Evolutionary conservation across 2,113 vertebrate genomes (phyloP).

Genomic region (Empidonax alnorum): DNA sequence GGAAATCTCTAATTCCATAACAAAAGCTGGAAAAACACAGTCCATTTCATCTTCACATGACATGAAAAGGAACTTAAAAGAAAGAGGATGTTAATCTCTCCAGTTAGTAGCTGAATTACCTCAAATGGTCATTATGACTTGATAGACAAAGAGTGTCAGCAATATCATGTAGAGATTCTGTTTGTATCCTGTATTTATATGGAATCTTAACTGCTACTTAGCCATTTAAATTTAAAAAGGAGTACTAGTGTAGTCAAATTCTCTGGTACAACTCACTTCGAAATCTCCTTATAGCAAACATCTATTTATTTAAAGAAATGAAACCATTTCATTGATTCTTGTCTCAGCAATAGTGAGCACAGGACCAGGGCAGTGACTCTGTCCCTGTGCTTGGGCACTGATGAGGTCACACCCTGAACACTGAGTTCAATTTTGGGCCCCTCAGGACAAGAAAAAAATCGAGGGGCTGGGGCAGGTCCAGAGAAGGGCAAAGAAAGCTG

Average conservation of each 20-base stretch:
- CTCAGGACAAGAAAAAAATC: background rate
- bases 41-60: background rate
- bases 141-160: background rate
- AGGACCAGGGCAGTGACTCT: background rate
- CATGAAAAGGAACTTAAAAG: background rate
- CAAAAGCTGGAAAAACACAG: background rate
- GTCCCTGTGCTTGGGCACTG: background rate
- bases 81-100: background rate
- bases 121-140: background rate
- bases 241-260: background rate
- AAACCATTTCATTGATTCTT: background rate
- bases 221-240: background rate
- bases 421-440: background rate
- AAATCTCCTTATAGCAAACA: background rate
- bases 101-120: background rate
- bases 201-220: background rate
- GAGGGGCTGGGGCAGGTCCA: background rate
- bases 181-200: background rate
- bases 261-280: background rate
- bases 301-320: background rate
- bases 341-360: background rate
- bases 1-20: background rate
- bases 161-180: background rate
- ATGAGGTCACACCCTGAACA: background rate
- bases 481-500: background rate